Evolutionary conservation across 2,888 invertebrate species (phyloP).

Genomic region (Erebia epiphron): DNA sequence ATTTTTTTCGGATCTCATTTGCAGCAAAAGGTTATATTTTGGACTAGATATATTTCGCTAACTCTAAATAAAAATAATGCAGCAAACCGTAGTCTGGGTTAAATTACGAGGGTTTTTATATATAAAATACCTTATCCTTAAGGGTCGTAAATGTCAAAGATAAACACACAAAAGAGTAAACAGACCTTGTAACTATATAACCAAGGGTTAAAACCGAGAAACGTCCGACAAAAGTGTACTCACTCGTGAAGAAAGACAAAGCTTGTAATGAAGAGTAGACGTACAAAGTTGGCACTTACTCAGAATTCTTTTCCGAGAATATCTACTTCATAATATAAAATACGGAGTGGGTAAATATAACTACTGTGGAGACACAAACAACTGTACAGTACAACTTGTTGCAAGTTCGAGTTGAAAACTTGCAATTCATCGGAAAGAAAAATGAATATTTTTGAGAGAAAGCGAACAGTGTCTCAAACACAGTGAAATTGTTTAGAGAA

Average conservation of each 20-base stretch:
- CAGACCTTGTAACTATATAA: neutral
- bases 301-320: neutral
- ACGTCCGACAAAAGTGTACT: neutral
- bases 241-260: constrained; percentile 3
- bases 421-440: constrained; percentile 10
- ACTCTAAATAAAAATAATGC: neutral
- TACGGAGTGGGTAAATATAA: constrained; percentile 6
- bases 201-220: neutral
- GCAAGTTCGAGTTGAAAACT: neutral
- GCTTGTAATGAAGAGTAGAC: neutral
- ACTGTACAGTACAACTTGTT: constrained; percentile 6
- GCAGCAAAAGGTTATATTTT: no score
- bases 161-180: neutral
- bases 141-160: neutral
- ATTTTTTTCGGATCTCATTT: no score
- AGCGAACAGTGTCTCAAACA: neutral
- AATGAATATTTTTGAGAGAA: constrained; percentile 1
- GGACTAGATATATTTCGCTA: neutral
- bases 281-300: neutral
- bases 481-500: constrained; percentile 6
- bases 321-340: constrained; percentile 7
- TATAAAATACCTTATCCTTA: neutral
- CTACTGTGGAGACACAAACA: constrained; percentile 7
- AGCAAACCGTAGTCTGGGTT: neutral
- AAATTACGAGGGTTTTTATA: neutral